Percentiles rank a stretch among this genome's conserved stretches.
phyloP scores from a whole-genome alignment of 2,888 invertebrate genomes.

The Incurvaria masculella region DNA sequence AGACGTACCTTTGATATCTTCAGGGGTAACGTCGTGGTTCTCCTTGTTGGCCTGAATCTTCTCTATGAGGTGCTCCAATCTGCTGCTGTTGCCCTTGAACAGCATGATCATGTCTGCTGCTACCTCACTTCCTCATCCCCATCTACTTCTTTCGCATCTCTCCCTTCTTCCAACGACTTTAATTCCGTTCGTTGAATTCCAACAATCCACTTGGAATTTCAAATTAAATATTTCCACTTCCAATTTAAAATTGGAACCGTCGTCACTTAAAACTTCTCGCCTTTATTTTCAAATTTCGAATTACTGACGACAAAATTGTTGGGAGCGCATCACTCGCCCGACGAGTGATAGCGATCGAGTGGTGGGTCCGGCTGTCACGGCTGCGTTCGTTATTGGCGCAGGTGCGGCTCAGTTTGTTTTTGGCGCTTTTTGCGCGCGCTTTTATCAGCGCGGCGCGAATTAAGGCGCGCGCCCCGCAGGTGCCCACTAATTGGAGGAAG shows the following conservation, averaged over 20 bases:
- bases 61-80: conserved; percentile 80
- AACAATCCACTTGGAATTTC: not conserved
- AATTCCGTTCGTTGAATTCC: not conserved
- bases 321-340: not conserved
- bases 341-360: not conserved
- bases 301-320: no score
- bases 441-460: conserved; percentile 43
- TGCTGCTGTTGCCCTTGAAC: conserved; percentile 84
- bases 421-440: conserved; percentile 44
- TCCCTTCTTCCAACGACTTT: no score
- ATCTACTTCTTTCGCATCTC: no score
- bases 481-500: conserved; percentile 45
- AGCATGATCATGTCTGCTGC: conserved; percentile 62
- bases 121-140: not conserved
- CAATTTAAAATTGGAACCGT: no score
- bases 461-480: conserved; percentile 48
- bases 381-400: conserved; percentile 33
- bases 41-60: conserved; percentile 86
- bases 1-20: conserved; percentile 56
- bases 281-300: no score
- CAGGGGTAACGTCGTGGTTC: conserved; percentile 55
- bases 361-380: conserved; percentile 18
- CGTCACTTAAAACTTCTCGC: no score
- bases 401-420: conserved; percentile 50
- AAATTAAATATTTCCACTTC: no score